These are phyloP conservation scores for Nephotettix cincticeps DNA, from an alignment of 1,140 invertebrate genomes.

Conservation along the genomic window DNA sequence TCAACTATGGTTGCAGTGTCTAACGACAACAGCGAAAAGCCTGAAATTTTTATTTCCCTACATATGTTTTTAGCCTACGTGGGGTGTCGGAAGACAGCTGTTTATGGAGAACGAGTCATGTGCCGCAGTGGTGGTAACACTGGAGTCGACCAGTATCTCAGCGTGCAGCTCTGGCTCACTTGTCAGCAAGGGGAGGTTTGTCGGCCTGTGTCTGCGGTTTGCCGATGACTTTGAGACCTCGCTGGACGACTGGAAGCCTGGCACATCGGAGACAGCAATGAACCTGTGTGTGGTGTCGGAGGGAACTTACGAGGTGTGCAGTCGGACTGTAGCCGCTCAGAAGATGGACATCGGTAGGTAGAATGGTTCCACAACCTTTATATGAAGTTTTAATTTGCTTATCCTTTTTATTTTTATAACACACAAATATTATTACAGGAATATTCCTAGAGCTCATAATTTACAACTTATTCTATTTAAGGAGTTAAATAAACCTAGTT, in stretches of 20 bases:
- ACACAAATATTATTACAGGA: too few species aligned
- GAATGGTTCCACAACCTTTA: neutral
- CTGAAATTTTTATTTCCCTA: too few species aligned
- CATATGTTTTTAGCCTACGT: conserved; percentile 51
- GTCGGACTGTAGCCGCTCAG: conserved; percentile 80
- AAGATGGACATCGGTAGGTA: conserved; percentile 59
- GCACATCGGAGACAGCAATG: conserved; percentile 75
- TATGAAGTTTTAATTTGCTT: too few species aligned
- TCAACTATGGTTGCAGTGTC: too few species aligned
- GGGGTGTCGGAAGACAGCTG: conserved; percentile 59
- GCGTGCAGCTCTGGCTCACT: conserved; percentile 74
- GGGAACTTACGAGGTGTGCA: conserved; percentile 96
- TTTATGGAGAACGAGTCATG: conserved; percentile 77
- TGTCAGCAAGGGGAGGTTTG: conserved; percentile 74
- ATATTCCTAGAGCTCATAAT: too few species aligned
- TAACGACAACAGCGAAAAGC: too few species aligned
- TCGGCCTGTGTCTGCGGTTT: conserved; percentile 88
- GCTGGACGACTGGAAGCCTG: conserved; percentile 96
- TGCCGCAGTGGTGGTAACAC: conserved; percentile 89
- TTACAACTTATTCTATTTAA: too few species aligned
- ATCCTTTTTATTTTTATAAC: too few species aligned
- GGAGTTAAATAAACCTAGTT: too few species aligned
- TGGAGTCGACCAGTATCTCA: conserved; percentile 93
- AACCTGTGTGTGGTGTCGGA: conserved; percentile 97
- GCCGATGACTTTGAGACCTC: conserved; percentile 96